Percentiles rank a stretch among this genome's conserved stretches.
Conservation (phyloP, 2,113 vertebrate genomes). For the Leptosomus discolor region DNA sequence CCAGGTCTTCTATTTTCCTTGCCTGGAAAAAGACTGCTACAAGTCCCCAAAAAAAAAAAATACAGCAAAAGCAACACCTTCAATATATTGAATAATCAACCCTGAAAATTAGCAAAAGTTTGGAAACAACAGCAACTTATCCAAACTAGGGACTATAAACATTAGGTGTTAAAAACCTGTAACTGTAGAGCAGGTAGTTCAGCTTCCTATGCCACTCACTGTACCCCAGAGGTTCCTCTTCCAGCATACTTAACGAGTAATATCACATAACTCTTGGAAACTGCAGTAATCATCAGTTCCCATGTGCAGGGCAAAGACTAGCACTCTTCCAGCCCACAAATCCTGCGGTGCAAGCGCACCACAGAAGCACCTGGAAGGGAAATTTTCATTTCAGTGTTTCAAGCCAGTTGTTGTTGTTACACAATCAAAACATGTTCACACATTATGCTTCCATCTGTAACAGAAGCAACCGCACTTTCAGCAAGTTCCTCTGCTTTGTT, state of each 20-base stretch:
- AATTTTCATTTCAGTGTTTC: neutral
- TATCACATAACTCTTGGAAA: constrained; percentile 20
- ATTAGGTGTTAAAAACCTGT: neutral
- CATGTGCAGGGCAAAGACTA: neutral
- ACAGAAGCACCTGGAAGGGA: constrained; percentile 38
- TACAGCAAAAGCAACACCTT: neutral
- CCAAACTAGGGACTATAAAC: neutral
- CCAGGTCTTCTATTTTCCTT: neutral
- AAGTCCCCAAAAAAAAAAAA: neutral
- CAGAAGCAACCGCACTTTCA: neutral
- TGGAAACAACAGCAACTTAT: neutral
- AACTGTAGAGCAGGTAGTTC: neutral
- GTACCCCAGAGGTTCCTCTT: neutral
- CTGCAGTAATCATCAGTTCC: constrained; percentile 20
- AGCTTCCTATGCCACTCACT: neutral
- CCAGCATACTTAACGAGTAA: neutral
- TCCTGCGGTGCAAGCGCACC: neutral
- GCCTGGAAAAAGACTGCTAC: neutral
- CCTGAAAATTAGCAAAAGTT: neutral
- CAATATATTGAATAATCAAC: neutral
- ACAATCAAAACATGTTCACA: constrained; percentile 17
- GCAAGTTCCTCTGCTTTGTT: neutral
- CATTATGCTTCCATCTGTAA: neutral
- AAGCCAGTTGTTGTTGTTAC: neutral
- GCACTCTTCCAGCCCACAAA: neutral